These are phyloP conservation scores for Coronaproctus castanopsis DNA, from an alignment of 2,888 invertebrate genomes.

Conservation along the genomic window DNA sequence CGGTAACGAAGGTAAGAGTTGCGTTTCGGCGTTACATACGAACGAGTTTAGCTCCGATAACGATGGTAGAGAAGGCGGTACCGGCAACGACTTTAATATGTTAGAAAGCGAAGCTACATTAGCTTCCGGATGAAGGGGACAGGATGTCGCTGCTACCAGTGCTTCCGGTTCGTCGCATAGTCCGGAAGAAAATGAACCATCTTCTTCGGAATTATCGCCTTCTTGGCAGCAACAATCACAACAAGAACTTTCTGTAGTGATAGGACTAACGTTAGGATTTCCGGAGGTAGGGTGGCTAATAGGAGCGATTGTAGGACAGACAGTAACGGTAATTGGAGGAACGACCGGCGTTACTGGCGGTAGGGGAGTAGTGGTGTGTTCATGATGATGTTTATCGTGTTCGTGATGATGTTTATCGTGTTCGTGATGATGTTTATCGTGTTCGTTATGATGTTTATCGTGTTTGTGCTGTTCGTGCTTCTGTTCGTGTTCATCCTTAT, in stretches of 20 bases:
- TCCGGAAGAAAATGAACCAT: too few relatives aligned
- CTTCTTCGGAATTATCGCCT: neutral
- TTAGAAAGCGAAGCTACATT: neutral
- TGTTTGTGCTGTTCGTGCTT: neutral
- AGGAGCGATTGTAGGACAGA: neutral
- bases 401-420: neutral
- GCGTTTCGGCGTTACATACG: too few relatives aligned
- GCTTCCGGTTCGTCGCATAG: neutral
- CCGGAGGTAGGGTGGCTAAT: neutral
- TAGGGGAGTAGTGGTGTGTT: too few relatives aligned
- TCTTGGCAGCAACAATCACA: neutral
- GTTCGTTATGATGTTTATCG: neutral
- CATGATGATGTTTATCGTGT: neutral
- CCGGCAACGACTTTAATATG: neutral
- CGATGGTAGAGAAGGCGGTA: neutral
- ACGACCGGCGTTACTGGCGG: too few relatives aligned
- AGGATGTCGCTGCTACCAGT: neutral
- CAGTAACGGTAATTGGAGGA: neutral
- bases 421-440: neutral
- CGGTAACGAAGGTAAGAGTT: too few relatives aligned
- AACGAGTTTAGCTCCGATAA: too few relatives aligned
- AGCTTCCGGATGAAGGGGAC: too few relatives aligned
- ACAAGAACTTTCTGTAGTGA: neutral
- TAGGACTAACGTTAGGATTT: neutral
- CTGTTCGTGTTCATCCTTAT: neutral